These are phyloP conservation scores for Drosophila grimshawi DNA, from an alignment of 1,140 invertebrate genomes.

Conservation along the genomic window DNA sequence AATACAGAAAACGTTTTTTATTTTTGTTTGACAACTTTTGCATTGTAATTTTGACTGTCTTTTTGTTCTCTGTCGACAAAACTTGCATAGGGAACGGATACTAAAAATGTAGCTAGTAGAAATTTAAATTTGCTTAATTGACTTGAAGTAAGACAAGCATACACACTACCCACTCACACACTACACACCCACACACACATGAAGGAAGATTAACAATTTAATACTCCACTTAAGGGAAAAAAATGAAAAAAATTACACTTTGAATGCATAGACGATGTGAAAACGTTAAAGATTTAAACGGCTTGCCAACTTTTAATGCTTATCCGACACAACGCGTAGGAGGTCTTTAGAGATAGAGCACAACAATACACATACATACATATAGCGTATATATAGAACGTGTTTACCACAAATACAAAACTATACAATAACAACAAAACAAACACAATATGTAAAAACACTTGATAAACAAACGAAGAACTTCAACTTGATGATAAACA, in stretches of 20 bases:
- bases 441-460: slow-evolving; percentile 66
- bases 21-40: slow-evolving; percentile 15
- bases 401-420: slow-evolving; percentile 43
- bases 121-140: slow-evolving; percentile 79
- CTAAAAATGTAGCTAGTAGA: slow-evolving; percentile 77
- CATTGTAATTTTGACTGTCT: slow-evolving; percentile 11
- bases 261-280: slow-evolving; percentile 36
- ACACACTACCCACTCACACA: slow-evolving; percentile 26
- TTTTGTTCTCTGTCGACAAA: slow-evolving; percentile 15
- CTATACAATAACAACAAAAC: slow-evolving; percentile 50
- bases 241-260: slow-evolving; percentile 39
- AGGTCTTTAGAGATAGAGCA: slow-evolving; percentile 49
- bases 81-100: slow-evolving; percentile 35
- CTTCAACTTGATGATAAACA: slow-evolving; percentile 24
- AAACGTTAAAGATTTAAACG: slow-evolving; percentile 32
- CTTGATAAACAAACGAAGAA: slow-evolving; percentile 35
- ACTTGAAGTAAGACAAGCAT: slow-evolving; percentile 48
- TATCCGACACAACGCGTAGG: slow-evolving; percentile 74
- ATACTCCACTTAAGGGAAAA: slow-evolving; percentile 69
- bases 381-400: slow-evolving; percentile 45
- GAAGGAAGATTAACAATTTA: slow-evolving; percentile 62
- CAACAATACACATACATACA: slow-evolving; percentile 51
- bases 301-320: slow-evolving; percentile 75
- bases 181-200: slow-evolving; percentile 27
- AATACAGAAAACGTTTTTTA: background rate